phyloP scores from a whole-genome alignment of 2,797 vertebrate species.

The Scomberomorus guttatus region DNA sequence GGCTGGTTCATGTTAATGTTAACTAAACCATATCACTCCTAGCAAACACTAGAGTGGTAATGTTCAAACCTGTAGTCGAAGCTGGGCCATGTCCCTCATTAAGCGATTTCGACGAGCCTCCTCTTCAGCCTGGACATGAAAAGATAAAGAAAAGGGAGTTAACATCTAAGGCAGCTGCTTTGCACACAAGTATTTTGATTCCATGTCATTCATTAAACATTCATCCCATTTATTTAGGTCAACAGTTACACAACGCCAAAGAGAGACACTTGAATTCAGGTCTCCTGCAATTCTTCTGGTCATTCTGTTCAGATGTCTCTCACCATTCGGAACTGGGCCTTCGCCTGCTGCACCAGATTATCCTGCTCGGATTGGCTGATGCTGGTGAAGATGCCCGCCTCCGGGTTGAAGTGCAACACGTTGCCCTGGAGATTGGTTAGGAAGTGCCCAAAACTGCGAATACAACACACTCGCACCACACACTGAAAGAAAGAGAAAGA shows the following conservation, averaged over 20 bases:
- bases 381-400: slow-evolving; percentile 97
- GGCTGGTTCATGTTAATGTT: not conserved
- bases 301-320: slow-evolving; percentile 67
- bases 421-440: slow-evolving; percentile 94
- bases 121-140: slow-evolving; percentile 91
- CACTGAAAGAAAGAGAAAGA: slow-evolving; percentile 81
- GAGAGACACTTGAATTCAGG: not conserved
- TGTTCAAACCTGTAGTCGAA: slow-evolving; percentile 92
- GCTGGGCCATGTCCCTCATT: slow-evolving; percentile 99
- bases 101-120: slow-evolving; percentile 95
- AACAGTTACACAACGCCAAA: slow-evolving; percentile 29
- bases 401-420: slow-evolving; percentile 95
- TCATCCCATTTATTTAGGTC: slow-evolving; percentile 1
- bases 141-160: slow-evolving; percentile 3
- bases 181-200: not conserved
- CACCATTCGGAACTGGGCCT: slow-evolving; percentile 99
- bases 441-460: slow-evolving; percentile 98
- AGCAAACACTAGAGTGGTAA: not conserved
- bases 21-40: not conserved
- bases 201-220: not conserved
- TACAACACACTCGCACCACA: slow-evolving; percentile 92
- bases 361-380: slow-evolving; percentile 92
- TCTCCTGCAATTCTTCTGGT: not conserved
- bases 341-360: slow-evolving; percentile 92
- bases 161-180: not conserved